Evolutionary conservation across 2,797 vertebrate genomes (phyloP).

Genomic region (Melanotaenia pygmaea): DNA sequence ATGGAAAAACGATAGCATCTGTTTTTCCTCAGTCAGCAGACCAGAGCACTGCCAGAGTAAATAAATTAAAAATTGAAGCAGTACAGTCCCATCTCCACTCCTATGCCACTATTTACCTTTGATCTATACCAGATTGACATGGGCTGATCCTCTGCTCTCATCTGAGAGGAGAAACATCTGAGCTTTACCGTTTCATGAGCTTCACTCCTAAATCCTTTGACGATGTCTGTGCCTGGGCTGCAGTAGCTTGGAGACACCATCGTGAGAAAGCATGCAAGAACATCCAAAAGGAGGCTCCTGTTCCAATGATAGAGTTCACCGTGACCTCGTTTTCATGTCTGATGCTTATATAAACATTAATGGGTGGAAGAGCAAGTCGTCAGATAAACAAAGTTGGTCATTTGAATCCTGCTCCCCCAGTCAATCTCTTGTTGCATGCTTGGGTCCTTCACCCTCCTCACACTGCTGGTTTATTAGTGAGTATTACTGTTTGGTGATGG

Average conservation of each 20-base stretch:
- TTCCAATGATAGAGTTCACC: too few species aligned
- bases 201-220: constrained; percentile 11
- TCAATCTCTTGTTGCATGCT: not conserved
- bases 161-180: constrained; percentile 9
- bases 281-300: not conserved
- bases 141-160: constrained; percentile 18
- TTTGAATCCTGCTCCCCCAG: too few species aligned
- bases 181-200: constrained; percentile 2
- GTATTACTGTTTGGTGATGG: not conserved
- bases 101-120: constrained; percentile 32
- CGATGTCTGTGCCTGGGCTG: not conserved
- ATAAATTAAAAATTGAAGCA: constrained; percentile 10
- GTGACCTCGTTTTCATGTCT: too few species aligned
- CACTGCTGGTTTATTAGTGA: not conserved
- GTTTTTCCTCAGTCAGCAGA: not conserved
- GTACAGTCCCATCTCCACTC: constrained; percentile 5
- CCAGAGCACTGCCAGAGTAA: constrained; percentile 3
- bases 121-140: constrained; percentile 33
- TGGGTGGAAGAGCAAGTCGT: too few species aligned
- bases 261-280: not conserved
- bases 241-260: not conserved
- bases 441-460: not conserved
- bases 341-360: not conserved
- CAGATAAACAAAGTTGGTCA: not conserved
- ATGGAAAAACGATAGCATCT: not conserved